These are phyloP conservation scores for Teleopsis dalmanni DNA, from an alignment of 1,140 invertebrate species.

Conservation along the genomic window DNA sequence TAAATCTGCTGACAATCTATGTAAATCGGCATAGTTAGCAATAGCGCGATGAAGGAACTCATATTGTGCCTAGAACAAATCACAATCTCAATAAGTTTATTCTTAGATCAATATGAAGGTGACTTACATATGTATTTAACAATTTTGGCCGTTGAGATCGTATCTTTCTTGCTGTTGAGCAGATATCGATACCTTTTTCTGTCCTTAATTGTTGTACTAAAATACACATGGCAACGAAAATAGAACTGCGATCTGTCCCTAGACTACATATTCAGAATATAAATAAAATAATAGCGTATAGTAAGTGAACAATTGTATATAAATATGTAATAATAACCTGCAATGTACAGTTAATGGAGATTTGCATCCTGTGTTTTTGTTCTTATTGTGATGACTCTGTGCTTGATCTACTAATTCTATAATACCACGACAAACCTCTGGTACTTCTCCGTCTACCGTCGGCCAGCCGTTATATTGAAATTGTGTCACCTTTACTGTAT, in stretches of 20 bases:
- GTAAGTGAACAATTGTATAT: neutral
- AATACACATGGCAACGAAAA: conserved; percentile 81
- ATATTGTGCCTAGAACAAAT: conserved; percentile 71
- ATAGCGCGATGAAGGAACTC: conserved; percentile 86
- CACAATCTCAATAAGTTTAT: too few relatives aligned
- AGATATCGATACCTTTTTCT: conserved; percentile 78
- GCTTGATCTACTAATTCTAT: conserved; percentile 73
- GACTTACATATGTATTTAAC: conserved; percentile 73
- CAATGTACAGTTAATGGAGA: conserved; percentile 72
- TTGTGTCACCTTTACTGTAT: conserved; percentile 66
- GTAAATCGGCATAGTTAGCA: conserved; percentile 80
- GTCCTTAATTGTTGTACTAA: conserved; percentile 72
- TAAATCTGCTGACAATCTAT: conserved; percentile 56
- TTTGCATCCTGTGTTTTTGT: conserved; percentile 47
- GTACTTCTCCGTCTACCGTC: conserved; percentile 76
- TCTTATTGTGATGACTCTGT: conserved; percentile 45
- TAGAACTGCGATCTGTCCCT: conserved; percentile 79
- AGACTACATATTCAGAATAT: conserved; percentile 44
- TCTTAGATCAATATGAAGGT: neutral
- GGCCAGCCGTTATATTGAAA: conserved; percentile 87
- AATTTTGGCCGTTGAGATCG: conserved; percentile 74
- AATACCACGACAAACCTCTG: conserved; percentile 73
- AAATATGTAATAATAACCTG: conserved; percentile 48
- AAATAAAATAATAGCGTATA: neutral
- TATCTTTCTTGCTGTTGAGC: conserved; percentile 72